Base-by-base conservation (phyloP, 2,797 vertebrate genomes). In the Enteromius fasciolatus region DNA sequence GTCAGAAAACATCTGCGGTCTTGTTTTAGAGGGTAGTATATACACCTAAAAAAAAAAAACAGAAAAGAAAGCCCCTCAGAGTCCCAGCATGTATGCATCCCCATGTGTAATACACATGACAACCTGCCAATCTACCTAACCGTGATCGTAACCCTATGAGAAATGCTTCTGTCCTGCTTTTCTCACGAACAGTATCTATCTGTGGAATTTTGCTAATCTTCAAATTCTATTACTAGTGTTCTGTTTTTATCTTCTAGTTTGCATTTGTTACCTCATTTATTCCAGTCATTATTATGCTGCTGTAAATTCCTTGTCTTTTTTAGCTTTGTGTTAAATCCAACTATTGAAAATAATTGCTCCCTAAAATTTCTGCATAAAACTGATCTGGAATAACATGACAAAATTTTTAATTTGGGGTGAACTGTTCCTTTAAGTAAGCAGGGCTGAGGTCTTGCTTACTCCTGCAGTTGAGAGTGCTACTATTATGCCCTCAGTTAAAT, bases 1-100 rank as follows among this genome's bases (percentile, higher is more conserved):
- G 20, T 68, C 84, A 86, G 86, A 80, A 89, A 91, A 91, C 84
- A 81, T 78, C 66, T 84, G 80, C 85, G 82, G 57, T 90, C 89
- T 89, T 85, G n/a, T n/a, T n/a, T n/a, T n/a, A n/a, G n/a, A n/a
- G n/a, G n/a, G n/a, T n/a, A n/a, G n/a, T n/a, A n/a, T n/a, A n/a
- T n/a, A n/a, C n/a, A n/a, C n/a, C n/a, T n/a, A n/a, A n/a, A n/a
- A n/a, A n/a, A n/a, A n/a, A n/a, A n/a, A n/a, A n/a, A n/a, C n/a
- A n/a, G n/a, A n/a, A n/a, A n/a, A n/a, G n/a, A n/a, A n/a, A n/a
- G n/a, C 39, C 73, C 75, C 6, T 14, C 39, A 81, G 50, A 80
- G 54, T 17, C 67, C 4, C 17, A 8, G 23, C 72, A 81, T 68
- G 75, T 44, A 80, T 39, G 59, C 70, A 72, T 50, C 63, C 76